Evolutionary conservation across 2,797 vertebrate genomes (phyloP), one percentile per base, ranked within the genome.

Genomic region (Amazona ochrocephala): DNA sequence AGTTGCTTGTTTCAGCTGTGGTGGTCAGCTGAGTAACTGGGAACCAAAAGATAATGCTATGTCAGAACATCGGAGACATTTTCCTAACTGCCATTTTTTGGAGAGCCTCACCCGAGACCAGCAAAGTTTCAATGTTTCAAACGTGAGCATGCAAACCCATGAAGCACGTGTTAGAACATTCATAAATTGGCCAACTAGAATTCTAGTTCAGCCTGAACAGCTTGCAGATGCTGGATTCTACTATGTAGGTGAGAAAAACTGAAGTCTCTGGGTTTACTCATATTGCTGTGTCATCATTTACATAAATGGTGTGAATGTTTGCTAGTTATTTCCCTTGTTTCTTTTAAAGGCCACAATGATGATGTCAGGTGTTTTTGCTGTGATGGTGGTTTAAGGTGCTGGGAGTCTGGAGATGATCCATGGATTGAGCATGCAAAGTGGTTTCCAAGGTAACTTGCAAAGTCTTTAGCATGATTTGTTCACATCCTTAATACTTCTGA

Each of bases 381-480:
- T 89, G 99, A 99, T 82, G 99, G 99, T 92, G 99, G 99, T n/a
- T 97, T 99, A 89, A 97, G 99, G 41, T 99, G 99, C 97, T 99
- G 99, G 99, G 99, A 99, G 87, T 99, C 99, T 12, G 99, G 99
- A 95, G 99, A 99, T 92, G 99, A 99, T 94, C 99, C 99, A 1
- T 99, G 99, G 99, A 98, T 99, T 76, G 99, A 99, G 92, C 99
- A 99, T 87, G 99, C 99, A 27, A 99, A 99, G 95, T 99, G 99
- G 99, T 99, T 99, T 98, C 99, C 99, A 86, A 99, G 99, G 99
- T 99, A 98, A 98, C 48, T 87, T 78, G 48, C n/a, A 58, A 84
- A 74, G 71, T 58, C 21, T 82, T 64, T 39, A 19, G 79, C 11
- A 3, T 61, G 51, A 32, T 62, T 80, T 42, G 9, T 76, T 85